These are phyloP conservation scores for Agrochola lychnidis DNA, from an alignment of 2,888 invertebrate species.

Conservation along the genomic window DNA sequence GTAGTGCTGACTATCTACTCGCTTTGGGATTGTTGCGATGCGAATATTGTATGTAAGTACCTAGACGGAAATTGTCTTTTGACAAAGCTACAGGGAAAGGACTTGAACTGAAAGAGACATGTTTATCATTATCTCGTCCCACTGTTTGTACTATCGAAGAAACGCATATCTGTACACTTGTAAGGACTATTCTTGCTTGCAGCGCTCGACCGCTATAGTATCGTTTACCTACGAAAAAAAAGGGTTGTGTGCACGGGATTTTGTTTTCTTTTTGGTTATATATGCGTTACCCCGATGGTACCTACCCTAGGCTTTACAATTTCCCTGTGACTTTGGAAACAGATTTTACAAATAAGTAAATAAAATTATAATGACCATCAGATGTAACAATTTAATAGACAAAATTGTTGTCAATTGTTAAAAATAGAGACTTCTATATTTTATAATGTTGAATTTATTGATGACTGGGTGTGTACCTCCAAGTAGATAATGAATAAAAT, in stretches of 20 bases:
- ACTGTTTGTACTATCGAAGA: neutral
- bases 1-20: conserved; percentile 62
- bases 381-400: conserved; percentile 71
- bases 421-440: conserved; percentile 73
- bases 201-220: too few species aligned
- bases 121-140: conserved; percentile 1
- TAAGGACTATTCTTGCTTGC: too few species aligned
- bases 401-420: conserved; percentile 84
- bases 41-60: conserved; percentile 35
- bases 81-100: conserved; percentile 42
- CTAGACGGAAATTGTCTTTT: conserved; percentile 50
- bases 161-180: too few species aligned
- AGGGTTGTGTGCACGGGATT: too few species aligned
- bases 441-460: conserved; percentile 74
- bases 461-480: conserved; percentile 65
- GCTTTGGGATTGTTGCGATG: conserved; percentile 56
- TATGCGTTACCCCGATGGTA: too few species aligned
- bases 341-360: conserved; percentile 41
- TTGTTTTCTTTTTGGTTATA: too few species aligned
- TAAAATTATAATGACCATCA: conserved; percentile 69
- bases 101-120: neutral
- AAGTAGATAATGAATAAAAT: conserved; percentile 51
- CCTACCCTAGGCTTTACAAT: conserved; percentile 1
- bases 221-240: too few species aligned
- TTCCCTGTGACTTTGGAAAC: conserved; percentile 57